A percentile compares a stretch with the other conserved stretches of the same genome.
Evolutionary conservation across 2,888 invertebrate genomes (phyloP).

Genomic region (Oscheius sp.): DNA sequence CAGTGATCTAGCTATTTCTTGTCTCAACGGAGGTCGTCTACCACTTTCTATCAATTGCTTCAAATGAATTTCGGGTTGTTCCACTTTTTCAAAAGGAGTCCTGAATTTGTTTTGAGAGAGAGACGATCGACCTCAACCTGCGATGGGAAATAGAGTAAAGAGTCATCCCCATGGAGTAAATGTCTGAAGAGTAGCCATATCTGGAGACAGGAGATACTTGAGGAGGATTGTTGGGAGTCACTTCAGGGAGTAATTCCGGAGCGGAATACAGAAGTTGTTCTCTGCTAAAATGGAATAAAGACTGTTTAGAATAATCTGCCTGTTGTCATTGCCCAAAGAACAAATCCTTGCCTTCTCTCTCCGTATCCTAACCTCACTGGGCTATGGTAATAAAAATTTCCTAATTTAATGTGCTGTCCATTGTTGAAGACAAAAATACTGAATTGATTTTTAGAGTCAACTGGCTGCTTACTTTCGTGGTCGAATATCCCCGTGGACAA

Average conservation of each 20-base stretch:
- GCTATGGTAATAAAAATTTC: not conserved
- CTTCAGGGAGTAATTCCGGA: not conserved
- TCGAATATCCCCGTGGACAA: not conserved
- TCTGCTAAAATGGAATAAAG: not conserved
- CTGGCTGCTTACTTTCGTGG: not conserved
- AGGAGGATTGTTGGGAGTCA: not conserved
- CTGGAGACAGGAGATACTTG: not conserved
- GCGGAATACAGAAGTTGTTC: not conserved
- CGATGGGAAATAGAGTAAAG: not conserved
- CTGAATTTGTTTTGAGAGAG: not conserved
- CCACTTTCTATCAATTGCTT: not conserved
- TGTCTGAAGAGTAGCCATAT: constrained; percentile 1
- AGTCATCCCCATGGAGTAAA: not conserved
- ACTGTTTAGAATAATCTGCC: not conserved
- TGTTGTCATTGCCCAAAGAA: not conserved
- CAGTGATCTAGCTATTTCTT: not conserved
- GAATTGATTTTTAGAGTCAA: not conserved
- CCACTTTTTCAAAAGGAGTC: not conserved
- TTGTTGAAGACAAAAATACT: not conserved
- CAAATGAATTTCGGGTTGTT: not conserved
- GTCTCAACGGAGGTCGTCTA: not conserved
- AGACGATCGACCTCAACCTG: not conserved
- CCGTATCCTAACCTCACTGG: not conserved
- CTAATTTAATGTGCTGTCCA: not conserved
- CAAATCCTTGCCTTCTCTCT: constrained; percentile 6